Evolutionary conservation across 2,113 vertebrate species (phyloP), one percentile per base, ranked within the genome.

Genomic region (Lagopus muta): DNA sequence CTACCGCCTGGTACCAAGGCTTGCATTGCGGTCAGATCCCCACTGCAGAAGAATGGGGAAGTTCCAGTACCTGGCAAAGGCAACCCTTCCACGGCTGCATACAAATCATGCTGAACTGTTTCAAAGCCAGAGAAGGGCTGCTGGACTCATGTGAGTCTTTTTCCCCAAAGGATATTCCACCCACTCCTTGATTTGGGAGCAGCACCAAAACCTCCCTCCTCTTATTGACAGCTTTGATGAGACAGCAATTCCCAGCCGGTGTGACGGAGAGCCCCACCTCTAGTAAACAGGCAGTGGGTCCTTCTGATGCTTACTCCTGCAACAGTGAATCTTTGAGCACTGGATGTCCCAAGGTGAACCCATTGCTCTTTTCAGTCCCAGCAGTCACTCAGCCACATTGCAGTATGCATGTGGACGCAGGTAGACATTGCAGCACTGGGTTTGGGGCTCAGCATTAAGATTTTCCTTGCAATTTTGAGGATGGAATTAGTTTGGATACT

Each of bases 1-100:
- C 13, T 45, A 81, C 30, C 2, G 2, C 80, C 83, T 60, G 57
- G 32, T 1, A 0, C 5, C 0, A 0, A 62, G 32, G 17, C 62
- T 82, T 25, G 0, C 4, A 1, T 13, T 54, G 52, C 40, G 58
- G 54, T 8, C 40, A 64, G 61, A 42, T 45, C 54, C 52, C 43
- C 40, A 10, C 32, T 3, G 19, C 57, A 65, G 61, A 42, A 38
- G 47, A 27, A 57, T 6, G 11, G 74, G 43, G 77, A 86, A 2
- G 36, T 5, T 52, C 64, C 50, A 32, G 58, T 3, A 25, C 24
- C 45, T 38, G 54, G 28, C 45, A 50, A 32, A 48, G 64, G 47
- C 65, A 92, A 21, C 21, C 36, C 13, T 28, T 76, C 54, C 7
- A 20, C 0, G 0, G n/a, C 48, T 36, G 25, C 0, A 0, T 7